Conservation (phyloP, 1,140 invertebrate genomes). For the Cotesia typhae region DNA sequence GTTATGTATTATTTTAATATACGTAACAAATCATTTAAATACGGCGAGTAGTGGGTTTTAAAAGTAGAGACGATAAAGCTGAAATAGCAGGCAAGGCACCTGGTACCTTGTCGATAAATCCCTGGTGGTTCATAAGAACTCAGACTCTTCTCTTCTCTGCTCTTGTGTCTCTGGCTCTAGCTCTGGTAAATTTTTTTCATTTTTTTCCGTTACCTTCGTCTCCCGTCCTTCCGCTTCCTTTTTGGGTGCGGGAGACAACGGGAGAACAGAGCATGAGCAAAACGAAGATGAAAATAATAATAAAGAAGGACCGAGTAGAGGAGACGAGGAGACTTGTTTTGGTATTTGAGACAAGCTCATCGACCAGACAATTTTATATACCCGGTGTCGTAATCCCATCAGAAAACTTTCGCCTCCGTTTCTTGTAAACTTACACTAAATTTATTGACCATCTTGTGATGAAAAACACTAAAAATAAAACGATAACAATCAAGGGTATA, state of each 20-base stretch:
- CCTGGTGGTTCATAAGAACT: slow-evolving; percentile 32
- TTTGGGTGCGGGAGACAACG: slow-evolving; percentile 15
- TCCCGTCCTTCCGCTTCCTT: slow-evolving; percentile 24
- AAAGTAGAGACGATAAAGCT: slow-evolving; percentile 32
- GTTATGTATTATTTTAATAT: too few relatives aligned
- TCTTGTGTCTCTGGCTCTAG: slow-evolving; percentile 2
- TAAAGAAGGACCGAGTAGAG: not conserved
- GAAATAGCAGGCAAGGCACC: slow-evolving; percentile 37
- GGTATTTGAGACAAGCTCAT: slow-evolving; percentile 21
- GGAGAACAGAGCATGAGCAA: too few relatives aligned
- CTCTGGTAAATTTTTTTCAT: slow-evolving; percentile 13
- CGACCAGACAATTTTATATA: slow-evolving; percentile 32
- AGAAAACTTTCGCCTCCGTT: slow-evolving; percentile 13
- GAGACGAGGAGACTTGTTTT: not conserved
- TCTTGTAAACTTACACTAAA: not conserved
- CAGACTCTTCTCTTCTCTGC: slow-evolving; percentile 21
- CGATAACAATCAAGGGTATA: not conserved
- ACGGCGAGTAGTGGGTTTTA: too few relatives aligned
- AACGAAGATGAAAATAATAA: not conserved
- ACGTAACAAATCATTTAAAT: too few relatives aligned
- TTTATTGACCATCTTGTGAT: slow-evolving; percentile 8
- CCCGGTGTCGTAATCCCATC: slow-evolving; percentile 27
- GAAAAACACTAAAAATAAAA: not conserved
- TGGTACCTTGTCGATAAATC: slow-evolving; percentile 43
- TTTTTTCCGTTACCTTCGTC: slow-evolving; percentile 17